Evolutionary conservation across 2,888 invertebrate genomes (phyloP).

Genomic region (Chironomus tentans): DNA sequence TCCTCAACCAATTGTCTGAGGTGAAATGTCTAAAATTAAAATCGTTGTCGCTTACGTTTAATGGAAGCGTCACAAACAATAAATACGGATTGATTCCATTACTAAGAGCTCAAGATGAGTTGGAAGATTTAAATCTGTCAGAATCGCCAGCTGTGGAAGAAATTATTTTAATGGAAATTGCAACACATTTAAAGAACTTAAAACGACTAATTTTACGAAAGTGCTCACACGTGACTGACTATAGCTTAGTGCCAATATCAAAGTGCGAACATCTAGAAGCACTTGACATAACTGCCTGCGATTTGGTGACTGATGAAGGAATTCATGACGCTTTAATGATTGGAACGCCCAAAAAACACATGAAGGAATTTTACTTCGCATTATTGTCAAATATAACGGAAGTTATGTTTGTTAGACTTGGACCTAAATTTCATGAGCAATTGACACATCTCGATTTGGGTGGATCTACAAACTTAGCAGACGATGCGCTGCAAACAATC

Average conservation of each 20-base stretch:
- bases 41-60: conserved; percentile 18
- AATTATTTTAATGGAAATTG: conserved; percentile 13
- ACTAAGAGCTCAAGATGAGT: not conserved
- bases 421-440: conserved; percentile 13
- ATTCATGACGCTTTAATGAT: not conserved
- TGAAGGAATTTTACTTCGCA: conserved; percentile 12
- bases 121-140: not conserved
- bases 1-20: conserved; percentile 15
- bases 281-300: conserved; percentile 12
- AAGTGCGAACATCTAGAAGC: conserved; percentile 6
- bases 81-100: conserved; percentile 15
- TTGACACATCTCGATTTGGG: conserved; percentile 8
- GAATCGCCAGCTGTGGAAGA: conserved; percentile 24
- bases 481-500: conserved; percentile 17
- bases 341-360: conserved; percentile 15
- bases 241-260: not conserved
- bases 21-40: not conserved
- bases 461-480: conserved; percentile 18
- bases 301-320: conserved; percentile 9
- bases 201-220: not conserved
- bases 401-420: conserved; percentile 4
- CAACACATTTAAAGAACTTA: not conserved
- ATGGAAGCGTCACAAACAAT: conserved; percentile 3
- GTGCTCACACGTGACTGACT: conserved; percentile 19
- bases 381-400: conserved; percentile 14